phyloP scores from a whole-genome alignment of 2,888 invertebrate species.

The Apodemia duryi region DNA sequence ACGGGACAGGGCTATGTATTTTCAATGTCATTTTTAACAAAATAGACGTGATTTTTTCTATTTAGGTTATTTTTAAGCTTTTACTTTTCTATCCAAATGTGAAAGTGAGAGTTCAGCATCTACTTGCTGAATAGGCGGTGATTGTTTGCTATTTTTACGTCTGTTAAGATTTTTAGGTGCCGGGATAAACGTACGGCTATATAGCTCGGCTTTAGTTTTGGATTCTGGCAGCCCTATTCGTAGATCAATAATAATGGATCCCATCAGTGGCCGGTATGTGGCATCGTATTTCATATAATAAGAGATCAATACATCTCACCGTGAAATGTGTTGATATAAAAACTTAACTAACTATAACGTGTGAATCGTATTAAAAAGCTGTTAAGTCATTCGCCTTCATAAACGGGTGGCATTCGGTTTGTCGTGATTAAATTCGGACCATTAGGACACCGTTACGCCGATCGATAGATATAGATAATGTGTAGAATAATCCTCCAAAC shows the following conservation, averaged over 20 bases:
- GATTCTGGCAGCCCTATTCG: not conserved
- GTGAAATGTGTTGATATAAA: slow-evolving; percentile 77
- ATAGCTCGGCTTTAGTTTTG: not conserved
- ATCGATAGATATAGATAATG: slow-evolving; percentile 61
- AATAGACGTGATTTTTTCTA: not conserved
- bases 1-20: not conserved
- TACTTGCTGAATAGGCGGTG: not conserved
- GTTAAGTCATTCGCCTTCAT: slow-evolving; percentile 77
- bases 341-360: slow-evolving; percentile 79
- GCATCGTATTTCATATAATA: slow-evolving; percentile 77
- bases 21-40: not conserved
- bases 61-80: not conserved
- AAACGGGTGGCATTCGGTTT: slow-evolving; percentile 77
- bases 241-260: slow-evolving; percentile 77
- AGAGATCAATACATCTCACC: slow-evolving; percentile 75
- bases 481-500: slow-evolving; percentile 65
- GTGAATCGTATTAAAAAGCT: slow-evolving; percentile 79
- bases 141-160: not conserved
- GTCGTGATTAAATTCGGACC: slow-evolving; percentile 77
- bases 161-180: no score
- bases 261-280: slow-evolving; percentile 74
- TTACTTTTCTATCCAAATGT: not conserved
- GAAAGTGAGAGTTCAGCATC: not conserved
- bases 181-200: not conserved
- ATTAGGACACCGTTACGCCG: slow-evolving; percentile 70